These are phyloP conservation scores for Pinna nobilis DNA, from an alignment of 1,140 invertebrate species.

Conservation along the genomic window DNA sequence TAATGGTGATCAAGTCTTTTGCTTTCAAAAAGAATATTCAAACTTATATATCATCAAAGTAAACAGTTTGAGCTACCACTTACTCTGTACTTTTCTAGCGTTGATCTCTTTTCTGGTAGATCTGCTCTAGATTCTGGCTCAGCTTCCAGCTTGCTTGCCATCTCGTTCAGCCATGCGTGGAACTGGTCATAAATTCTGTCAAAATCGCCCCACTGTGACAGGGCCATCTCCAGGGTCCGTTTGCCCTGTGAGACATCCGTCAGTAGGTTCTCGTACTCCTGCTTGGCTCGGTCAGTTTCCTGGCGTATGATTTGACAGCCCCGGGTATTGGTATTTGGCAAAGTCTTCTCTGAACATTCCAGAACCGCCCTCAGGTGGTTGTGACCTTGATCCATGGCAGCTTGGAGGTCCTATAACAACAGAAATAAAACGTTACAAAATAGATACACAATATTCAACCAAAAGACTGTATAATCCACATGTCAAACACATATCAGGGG, in stretches of 20 bases:
- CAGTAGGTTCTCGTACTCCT: conserved; percentile 68
- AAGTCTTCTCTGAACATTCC: conserved; percentile 66
- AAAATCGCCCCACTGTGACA: conserved; percentile 74
- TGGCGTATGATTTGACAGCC: conserved; percentile 64
- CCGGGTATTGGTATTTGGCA: conserved; percentile 64
- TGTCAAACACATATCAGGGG: too few species aligned
- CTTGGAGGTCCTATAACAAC: conserved; percentile 64
- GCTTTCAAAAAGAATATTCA: too few species aligned
- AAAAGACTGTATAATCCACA: too few species aligned
- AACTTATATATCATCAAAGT: too few species aligned
- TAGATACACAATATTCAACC: too few species aligned
- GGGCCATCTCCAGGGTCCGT: conserved; percentile 63
- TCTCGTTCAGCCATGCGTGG: conserved; percentile 90
- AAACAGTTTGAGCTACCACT: too few species aligned
- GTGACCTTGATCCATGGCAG: conserved; percentile 68
- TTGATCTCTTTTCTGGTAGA: conserved; percentile 90
- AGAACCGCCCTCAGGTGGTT: conserved; percentile 58
- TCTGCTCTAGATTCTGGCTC: conserved; percentile 80
- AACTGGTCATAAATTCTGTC: conserved; percentile 86
- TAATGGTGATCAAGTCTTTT: too few species aligned
- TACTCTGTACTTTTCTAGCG: conserved; percentile 92
- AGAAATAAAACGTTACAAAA: too few species aligned
- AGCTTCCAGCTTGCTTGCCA: conserved; percentile 86
- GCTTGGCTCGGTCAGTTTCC: conserved; percentile 64
- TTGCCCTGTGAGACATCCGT: conserved; percentile 68